Percentiles rank a stretch among this genome's conserved stretches.
Evolutionary conservation across 1,140 invertebrate genomes (phyloP).

Genomic region (Venturia canescens): DNA sequence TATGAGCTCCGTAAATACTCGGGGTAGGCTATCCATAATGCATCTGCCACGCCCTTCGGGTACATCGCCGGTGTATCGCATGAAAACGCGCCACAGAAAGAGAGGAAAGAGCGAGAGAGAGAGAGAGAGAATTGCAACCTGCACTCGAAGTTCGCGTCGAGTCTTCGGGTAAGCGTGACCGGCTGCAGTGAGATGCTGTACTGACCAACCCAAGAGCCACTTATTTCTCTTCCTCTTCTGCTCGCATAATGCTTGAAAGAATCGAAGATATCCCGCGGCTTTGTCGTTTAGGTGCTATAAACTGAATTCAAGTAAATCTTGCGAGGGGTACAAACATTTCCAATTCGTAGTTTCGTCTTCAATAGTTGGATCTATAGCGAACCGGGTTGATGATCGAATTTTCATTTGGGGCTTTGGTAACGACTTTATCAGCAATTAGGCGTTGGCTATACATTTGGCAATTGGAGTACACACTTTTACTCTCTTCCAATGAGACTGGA

Average conservation of each 20-base stretch:
- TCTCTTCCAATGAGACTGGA: too few relatives aligned
- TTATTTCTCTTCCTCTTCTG: constrained; percentile 3
- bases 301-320: neutral
- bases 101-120: constrained; percentile 3
- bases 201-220: constrained; percentile 1
- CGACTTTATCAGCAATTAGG: too few relatives aligned
- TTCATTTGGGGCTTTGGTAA: too few relatives aligned
- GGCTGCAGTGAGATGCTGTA: constrained; percentile 26
- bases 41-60: constrained; percentile 57
- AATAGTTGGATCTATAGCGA: too few relatives aligned
- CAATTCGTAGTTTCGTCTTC: too few relatives aligned
- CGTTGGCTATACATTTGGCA: too few relatives aligned
- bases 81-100: constrained; percentile 5
- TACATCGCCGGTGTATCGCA: constrained; percentile 40
- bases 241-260: neutral
- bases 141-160: constrained; percentile 29
- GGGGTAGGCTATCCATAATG: constrained; percentile 57
- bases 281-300: constrained; percentile 5
- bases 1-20: constrained; percentile 53
- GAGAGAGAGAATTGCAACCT: constrained; percentile 36
- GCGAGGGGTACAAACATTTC: too few relatives aligned
- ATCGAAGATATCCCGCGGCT: neutral
- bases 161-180: constrained; percentile 37
- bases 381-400: too few relatives aligned
- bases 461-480: too few relatives aligned